These are phyloP conservation scores for Hylaeus volcanicus DNA, from an alignment of 1,140 invertebrate genomes.

Conservation along the genomic window DNA sequence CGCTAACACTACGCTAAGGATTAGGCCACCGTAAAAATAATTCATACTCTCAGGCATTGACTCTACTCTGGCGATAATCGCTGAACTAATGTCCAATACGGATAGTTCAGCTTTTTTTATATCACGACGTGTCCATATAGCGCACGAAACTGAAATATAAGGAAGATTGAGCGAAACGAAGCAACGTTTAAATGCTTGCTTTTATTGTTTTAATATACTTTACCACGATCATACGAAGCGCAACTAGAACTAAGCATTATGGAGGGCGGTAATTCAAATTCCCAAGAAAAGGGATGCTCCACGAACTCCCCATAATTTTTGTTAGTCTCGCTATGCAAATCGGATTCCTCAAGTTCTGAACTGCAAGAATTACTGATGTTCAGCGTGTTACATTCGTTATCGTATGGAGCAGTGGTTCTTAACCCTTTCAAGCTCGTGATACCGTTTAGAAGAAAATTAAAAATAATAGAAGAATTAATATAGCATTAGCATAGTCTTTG, in stretches of 20 bases:
- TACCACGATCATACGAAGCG: conserved; percentile 88
- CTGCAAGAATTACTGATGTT: conserved; percentile 71
- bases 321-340: conserved; percentile 79
- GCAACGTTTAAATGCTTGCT: no score
- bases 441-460: no score
- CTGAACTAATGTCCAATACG: conserved; percentile 95
- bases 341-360: conserved; percentile 86
- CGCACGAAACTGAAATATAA: conserved; percentile 89
- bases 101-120: conserved; percentile 95
- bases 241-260: conserved; percentile 86
- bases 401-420: no score
- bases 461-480: background rate
- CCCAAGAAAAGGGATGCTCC: conserved; percentile 85
- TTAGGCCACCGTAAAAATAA: conserved; percentile 88
- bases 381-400: no score
- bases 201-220: conserved; percentile 52
- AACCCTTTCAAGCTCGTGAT: no score
- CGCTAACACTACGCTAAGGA: conserved; percentile 82
- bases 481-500: background rate
- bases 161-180: no score
- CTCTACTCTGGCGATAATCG: conserved; percentile 94
- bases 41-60: conserved; percentile 89
- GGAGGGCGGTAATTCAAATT: conserved; percentile 88
- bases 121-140: conserved; percentile 94
- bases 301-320: conserved; percentile 79